Evolutionary conservation across 1,140 invertebrate genomes (phyloP), one percentile per base, ranked within the genome.

Genomic region (Panagrolaimus sp.): DNA sequence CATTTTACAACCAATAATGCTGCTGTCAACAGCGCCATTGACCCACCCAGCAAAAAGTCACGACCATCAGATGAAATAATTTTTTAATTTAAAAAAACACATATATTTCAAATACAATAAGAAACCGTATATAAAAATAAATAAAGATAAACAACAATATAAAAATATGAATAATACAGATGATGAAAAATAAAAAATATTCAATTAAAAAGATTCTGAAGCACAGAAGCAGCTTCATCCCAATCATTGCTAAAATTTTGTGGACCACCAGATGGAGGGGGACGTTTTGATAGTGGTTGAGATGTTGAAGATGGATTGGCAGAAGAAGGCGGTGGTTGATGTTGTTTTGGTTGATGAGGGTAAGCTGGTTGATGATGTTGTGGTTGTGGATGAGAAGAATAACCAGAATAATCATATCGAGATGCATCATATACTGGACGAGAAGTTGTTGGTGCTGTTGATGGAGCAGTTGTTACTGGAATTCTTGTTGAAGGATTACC

Each of bases 171-270:
- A 38, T 4, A 38, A 38, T 38, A 38, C 31, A 57, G 20, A n/a
- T n/a, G n/a, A n/a, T n/a, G n/a, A 57, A 25, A 57, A 57, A 5
- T 1, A 57, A 11, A 11, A 23, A 25, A 11, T 11, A 57, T 11
- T 57, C 20, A 57, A 11, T 57, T 57, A 8, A 57, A 57, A 11
- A 57, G 27, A 57, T 57, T 57, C 1, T 20, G 27, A 57, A 57
- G 51, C 11, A 25, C 51, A 25, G 20, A 27, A 13, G 51, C 51
- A 27, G 51, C 51, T 25, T 57, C 51, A 9, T 57, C 51, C 51
- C 51, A 57, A 23, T 57, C 27, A 16, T 27, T 20, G 20, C 51
- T 57, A 16, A 23, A 9, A 16, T 8, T 13, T 20, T 20, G n/a
- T 57, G n/a, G n/a, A n/a, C 27, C 51, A 57, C 51, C 13, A 27